These are phyloP conservation scores for Haliclona indistincta DNA, from an alignment of 37 sponge, comb jelly and placozoan genomes.

Conservation along the genomic window DNA sequence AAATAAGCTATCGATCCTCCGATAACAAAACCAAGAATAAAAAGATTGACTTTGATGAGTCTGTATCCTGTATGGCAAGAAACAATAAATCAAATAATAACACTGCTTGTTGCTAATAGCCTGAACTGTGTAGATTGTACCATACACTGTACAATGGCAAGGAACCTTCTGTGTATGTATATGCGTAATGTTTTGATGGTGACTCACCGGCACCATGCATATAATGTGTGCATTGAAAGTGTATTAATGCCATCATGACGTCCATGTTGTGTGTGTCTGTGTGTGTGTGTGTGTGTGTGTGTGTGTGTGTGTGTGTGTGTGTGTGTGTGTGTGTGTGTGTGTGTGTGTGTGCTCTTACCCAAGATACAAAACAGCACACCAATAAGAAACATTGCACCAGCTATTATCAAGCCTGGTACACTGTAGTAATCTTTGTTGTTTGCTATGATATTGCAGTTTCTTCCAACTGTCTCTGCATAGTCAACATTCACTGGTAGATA, in stretches of 20 bases:
- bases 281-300: conserved; percentile 29
- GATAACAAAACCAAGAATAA: conserved; percentile 49
- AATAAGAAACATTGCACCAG: conserved; percentile 18
- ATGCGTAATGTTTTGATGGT: neutral
- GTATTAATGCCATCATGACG: neutral
- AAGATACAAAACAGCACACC: conserved; percentile 42
- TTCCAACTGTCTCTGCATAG: conserved; percentile 18
- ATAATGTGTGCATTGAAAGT: neutral
- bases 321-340: conserved; percentile 51
- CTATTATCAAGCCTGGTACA: conserved; percentile 22
- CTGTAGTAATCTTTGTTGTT: conserved; percentile 33
- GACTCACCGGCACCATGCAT: neutral
- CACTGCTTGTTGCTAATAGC: too few species aligned
- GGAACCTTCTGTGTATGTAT: neutral
- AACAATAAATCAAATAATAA: too few species aligned
- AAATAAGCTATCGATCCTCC: conserved; percentile 38
- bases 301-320: conserved; percentile 23
- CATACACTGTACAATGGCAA: too few species aligned
- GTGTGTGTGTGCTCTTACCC: conserved; percentile 45
- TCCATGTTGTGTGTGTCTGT: neutral
- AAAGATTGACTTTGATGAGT: conserved; percentile 48
- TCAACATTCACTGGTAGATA: conserved; percentile 31
- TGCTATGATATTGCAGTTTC: conserved; percentile 37
- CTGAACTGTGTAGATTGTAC: too few species aligned
- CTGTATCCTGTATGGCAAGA: conserved; percentile 28